Evolutionary conservation across 1,140 invertebrate species (phyloP), one percentile per base, ranked within the genome.

Genomic region (Calliphora vicina): DNA sequence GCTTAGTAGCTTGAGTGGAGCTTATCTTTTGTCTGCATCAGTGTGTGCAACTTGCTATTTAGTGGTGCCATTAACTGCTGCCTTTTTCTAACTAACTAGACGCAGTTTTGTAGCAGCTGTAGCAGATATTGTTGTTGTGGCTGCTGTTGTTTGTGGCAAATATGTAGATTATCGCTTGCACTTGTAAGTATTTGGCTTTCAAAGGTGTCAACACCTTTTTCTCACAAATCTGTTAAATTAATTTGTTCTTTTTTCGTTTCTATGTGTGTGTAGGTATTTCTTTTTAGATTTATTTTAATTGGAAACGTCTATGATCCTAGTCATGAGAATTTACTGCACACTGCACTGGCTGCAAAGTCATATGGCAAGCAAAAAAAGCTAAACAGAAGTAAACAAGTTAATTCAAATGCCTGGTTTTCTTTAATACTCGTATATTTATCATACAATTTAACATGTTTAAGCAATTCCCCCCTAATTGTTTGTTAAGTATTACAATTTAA

Each of bases 221-320:
- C 74, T 43, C 74, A 78, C 74, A 78, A 78, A 78, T 78, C 74
- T 78, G 74, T 78, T 78, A 45, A 78, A 43, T 78, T 78, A 78
- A 78, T 78, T 78, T 78, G 74, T 78, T 45, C 9, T 43, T 78
- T 76, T 29, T 35, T 5, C 15, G 61, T 67, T 17, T 57, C 5
- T 15, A 17, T 15, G 50, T 57, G 6, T 57, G 4, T 57, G 50
- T 17, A 57, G n/a, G 5, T 35, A 35, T 13, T 57, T 67, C 12
- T 23, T 67, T 25, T 23, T 67, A 23, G n/a, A 67, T 67, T 23
- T 67, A 67, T 67, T 67, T 67, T 67, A 67, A 67, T 67, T 67
- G 61, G 4, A 12, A 23, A 23, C n/a, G 61, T 67, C n/a, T 67
- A 10, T 67, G 61, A 23, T 23, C n/a, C 23, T 67, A 20, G 1